Conservation (phyloP, 2,797 vertebrate genomes). For the Chelmon rostratus region DNA sequence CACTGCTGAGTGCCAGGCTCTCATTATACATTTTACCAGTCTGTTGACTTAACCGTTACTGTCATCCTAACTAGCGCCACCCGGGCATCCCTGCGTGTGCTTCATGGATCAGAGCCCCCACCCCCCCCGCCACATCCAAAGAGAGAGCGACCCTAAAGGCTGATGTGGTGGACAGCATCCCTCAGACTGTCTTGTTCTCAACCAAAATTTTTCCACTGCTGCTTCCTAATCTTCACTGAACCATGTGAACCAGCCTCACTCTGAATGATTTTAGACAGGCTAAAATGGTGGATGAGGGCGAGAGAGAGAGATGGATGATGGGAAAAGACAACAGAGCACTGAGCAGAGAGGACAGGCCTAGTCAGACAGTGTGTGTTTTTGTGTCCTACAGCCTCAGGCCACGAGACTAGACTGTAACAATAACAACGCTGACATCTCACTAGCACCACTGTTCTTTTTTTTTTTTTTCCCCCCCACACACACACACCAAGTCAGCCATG, state of each 20-base stretch:
- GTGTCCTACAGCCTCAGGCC: conserved; percentile 82
- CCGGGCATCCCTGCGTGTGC: conserved; percentile 25
- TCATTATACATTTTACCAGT: conserved; percentile 42
- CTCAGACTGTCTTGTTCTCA: conserved; percentile 34
- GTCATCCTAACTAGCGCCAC: conserved; percentile 45
- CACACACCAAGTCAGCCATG: conserved; percentile 65
- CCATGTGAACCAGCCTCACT: conserved; percentile 49
- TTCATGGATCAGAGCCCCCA: conserved; percentile 44
- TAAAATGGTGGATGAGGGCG: conserved; percentile 55
- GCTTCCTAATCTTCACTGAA: conserved; percentile 56
- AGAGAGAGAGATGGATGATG: conserved; percentile 56
- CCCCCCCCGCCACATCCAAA: conserved; percentile 21
- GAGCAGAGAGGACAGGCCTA: conserved; percentile 64
- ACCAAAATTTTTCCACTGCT: conserved; percentile 18
- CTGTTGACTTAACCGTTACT: conserved; percentile 52
- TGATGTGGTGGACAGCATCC: conserved; percentile 38
- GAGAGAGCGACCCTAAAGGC: conserved; percentile 38
- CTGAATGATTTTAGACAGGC: conserved; percentile 48
- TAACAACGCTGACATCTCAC: conserved; percentile 80
- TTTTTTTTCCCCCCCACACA: neutral
- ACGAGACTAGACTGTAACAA: conserved; percentile 81
- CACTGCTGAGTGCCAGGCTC: conserved; percentile 11
- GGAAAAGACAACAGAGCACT: conserved; percentile 71
- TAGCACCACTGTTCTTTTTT: conserved; percentile 71
- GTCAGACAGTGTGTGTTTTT: conserved; percentile 81